A percentile compares a stretch with the other conserved stretches of the same genome.
Evolutionary conservation across 2,888 invertebrate genomes (phyloP).

Genomic region (Dasypogon diadema): DNA sequence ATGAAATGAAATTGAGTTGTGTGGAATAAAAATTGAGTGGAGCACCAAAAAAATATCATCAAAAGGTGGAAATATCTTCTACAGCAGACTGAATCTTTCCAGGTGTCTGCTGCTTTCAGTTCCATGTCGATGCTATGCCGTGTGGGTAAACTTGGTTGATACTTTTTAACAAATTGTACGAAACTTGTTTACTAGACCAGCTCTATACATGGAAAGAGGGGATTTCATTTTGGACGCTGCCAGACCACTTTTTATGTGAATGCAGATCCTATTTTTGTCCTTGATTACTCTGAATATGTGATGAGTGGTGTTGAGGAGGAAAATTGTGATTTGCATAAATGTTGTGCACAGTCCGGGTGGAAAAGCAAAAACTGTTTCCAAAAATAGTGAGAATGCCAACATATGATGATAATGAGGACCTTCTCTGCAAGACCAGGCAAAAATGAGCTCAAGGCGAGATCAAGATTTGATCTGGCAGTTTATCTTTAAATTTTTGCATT

Average conservation of each 20-base stretch:
- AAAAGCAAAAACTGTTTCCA: background rate
- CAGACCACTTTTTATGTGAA: background rate
- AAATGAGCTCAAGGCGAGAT: no score
- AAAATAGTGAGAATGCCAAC: background rate
- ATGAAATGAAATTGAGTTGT: background rate
- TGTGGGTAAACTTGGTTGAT: background rate
- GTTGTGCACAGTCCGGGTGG: background rate
- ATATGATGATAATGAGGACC: no score
- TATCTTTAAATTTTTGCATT: no score
- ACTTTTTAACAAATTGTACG: background rate
- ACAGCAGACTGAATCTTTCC: background rate
- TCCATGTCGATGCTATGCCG: background rate
- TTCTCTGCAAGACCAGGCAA: no score
- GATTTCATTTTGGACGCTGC: background rate
- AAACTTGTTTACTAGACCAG: background rate
- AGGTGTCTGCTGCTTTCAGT: background rate
- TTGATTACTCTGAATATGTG: background rate
- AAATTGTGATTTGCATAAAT: background rate
- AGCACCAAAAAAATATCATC: background rate
- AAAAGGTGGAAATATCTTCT: background rate
- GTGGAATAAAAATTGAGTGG: background rate
- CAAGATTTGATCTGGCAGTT: no score
- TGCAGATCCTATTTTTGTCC: background rate
- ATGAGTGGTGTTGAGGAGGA: background rate
- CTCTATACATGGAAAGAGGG: background rate